Base-by-base conservation (phyloP, 2,113 vertebrate genomes). In the Crotalus helleri region DNA sequence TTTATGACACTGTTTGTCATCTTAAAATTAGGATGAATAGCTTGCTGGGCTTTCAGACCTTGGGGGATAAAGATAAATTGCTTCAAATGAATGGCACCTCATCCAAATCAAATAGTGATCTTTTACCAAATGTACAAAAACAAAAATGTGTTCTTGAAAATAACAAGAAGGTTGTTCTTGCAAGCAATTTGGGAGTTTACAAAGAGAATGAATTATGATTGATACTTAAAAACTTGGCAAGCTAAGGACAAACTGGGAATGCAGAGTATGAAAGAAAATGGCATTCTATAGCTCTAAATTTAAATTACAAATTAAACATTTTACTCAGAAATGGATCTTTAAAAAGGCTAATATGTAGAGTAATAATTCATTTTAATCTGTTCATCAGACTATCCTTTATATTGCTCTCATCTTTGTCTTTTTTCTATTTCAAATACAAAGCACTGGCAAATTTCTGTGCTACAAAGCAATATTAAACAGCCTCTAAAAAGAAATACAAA, bases 41-140 rank as follows among this genome's bases (percentile, higher is more conserved):
- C 54, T 8, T 90, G 54, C 59, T 59, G 1, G 86, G 54, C 86
- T 93, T 61, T 94, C 74, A 93, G 92, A 19, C 5, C 57, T 92
- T 94, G 74, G 57, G 53, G 93, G 33, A 95, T 93, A 92, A 93
- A 94, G 94, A 96, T 88, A 94, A 96, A 94, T 91, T 49, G 7
- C 89, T 94, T 51, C 58, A 89, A 10, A 91, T n/a, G 92, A 88
- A 92, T 17, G 90, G 19, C 21, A 87, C 19, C n/a, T 23, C 46
- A 94, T 91, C 55, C 0, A 46, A 93, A 89, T 10, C 81, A 92
- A 94, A 91, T 7, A 90, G 55, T 55, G 2, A 5, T 85, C 91
- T 8, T 46, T 94, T 90, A 44, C 61, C 23, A 23, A 39, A 74
- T 55, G n/a, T 90, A 85, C 0, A 86, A 92, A 93, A 94, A 85